A percentile compares a stretch with the other conserved stretches of the same genome.
phyloP scores from a whole-genome alignment of 2,113 vertebrate species.

The Callithrix jacchus region DNA sequence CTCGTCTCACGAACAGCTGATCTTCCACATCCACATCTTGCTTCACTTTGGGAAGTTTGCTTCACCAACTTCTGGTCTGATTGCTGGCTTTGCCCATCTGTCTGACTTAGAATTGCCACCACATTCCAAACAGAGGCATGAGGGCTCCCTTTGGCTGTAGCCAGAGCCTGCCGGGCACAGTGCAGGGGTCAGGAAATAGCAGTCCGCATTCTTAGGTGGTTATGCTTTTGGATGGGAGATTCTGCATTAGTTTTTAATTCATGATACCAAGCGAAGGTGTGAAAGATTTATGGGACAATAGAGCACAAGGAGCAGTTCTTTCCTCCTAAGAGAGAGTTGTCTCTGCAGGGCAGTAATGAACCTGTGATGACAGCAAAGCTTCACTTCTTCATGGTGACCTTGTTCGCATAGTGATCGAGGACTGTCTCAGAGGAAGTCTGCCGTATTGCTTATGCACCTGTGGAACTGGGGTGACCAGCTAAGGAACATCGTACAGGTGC shows the following conservation, averaged over 20 bases:
- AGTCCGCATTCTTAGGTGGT: not conserved
- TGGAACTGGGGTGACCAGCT: not conserved
- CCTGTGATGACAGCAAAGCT: not conserved
- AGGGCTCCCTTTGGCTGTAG: not conserved
- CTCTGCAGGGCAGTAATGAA: not conserved
- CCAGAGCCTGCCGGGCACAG: not conserved
- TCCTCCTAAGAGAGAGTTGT: not conserved
- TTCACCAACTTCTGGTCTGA: not conserved
- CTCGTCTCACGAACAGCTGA: not conserved
- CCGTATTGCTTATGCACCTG: not conserved
- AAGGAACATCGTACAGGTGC: not conserved
- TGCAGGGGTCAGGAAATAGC: not conserved
- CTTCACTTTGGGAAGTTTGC: slow-evolving; percentile 1
- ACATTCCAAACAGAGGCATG: not conserved
- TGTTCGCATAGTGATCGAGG: not conserved
- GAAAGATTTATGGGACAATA: not conserved
- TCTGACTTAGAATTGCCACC: not conserved
- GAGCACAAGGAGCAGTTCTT: not conserved
- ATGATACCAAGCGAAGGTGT: not conserved
- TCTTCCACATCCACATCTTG: not conserved
- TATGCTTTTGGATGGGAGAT: not conserved
- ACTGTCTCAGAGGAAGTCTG: not conserved
- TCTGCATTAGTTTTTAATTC: slow-evolving; percentile 1
- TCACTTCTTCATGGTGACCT: not conserved
- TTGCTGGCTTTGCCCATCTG: not conserved